Evolutionary conservation across 2,888 invertebrate genomes (phyloP).

Genomic region (Volucella zonaria): DNA sequence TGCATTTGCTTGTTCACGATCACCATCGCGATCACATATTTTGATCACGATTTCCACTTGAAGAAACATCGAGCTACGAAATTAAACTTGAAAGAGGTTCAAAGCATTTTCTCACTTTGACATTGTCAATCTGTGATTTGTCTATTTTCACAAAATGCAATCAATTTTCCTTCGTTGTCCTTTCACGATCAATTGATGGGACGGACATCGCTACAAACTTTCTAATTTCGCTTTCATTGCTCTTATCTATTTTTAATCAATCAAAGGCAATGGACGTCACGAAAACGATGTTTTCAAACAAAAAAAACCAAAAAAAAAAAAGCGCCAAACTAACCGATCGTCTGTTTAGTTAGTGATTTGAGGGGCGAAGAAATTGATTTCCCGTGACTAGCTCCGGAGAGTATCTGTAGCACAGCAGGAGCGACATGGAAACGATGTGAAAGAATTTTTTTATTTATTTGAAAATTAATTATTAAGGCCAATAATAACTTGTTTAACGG

Average conservation of each 20-base stretch:
- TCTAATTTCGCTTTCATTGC: slow-evolving; percentile 4
- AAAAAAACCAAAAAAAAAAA: slow-evolving; percentile 10
- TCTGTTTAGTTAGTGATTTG: slow-evolving; percentile 39
- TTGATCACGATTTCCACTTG: slow-evolving; percentile 1
- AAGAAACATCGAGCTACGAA: slow-evolving; percentile 7
- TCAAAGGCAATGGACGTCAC: slow-evolving; percentile 25
- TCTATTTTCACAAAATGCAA: slow-evolving; percentile 32
- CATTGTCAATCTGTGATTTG: slow-evolving; percentile 9
- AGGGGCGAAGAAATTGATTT: slow-evolving; percentile 19
- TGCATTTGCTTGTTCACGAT: background rate
- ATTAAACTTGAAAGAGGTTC: slow-evolving; percentile 29
- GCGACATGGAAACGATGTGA: background rate
- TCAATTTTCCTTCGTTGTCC: slow-evolving; percentile 12
- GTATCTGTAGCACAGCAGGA: background rate
- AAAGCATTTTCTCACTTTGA: slow-evolving; percentile 5
- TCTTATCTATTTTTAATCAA: slow-evolving; percentile 53
- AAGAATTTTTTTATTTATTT: slow-evolving; percentile 10
- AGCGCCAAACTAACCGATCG: slow-evolving; percentile 8
- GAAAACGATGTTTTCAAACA: background rate
- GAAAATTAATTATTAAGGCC: background rate
- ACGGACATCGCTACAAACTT: background rate
- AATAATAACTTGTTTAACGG: slow-evolving; percentile 25
- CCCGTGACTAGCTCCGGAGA: slow-evolving; percentile 28
- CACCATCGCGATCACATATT: background rate
- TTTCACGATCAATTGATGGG: slow-evolving; percentile 3